A percentile compares a stretch with the other conserved stretches of the same genome.
Evolutionary conservation across 2,888 invertebrate genomes (phyloP).

Genomic region (Prosapia bicincta): DNA sequence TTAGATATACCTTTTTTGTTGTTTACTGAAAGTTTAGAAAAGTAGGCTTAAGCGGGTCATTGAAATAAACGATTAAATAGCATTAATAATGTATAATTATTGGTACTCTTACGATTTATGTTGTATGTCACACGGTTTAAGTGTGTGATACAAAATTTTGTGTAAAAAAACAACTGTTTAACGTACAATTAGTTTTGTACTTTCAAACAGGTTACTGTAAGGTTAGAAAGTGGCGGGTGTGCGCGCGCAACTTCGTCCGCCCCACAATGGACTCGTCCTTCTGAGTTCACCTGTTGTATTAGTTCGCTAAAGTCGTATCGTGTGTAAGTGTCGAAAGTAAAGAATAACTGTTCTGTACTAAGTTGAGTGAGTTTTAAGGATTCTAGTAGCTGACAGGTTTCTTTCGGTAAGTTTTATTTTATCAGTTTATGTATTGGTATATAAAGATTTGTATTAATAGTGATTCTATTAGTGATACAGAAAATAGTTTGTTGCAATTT

Average conservation of each 20-base stretch:
- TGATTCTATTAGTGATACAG: not conserved
- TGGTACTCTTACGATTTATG: too few relatives aligned
- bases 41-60: too few relatives aligned
- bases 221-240: slow-evolving; percentile 26
- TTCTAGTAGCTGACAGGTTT: not conserved
- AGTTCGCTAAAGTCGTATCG: not conserved
- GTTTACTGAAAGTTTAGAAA: too few relatives aligned
- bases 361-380: not conserved
- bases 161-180: too few relatives aligned
- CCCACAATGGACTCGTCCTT: slow-evolving; percentile 15
- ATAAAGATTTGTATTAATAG: not conserved
- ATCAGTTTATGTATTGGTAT: too few relatives aligned
- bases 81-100: too few relatives aligned
- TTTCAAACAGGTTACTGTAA: slow-evolving; percentile 24
- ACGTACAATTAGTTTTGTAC: too few relatives aligned
- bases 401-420: not conserved
- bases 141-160: too few relatives aligned
- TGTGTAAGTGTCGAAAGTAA: not conserved
- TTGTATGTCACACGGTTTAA: too few relatives aligned
- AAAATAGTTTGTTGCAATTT: too few relatives aligned
- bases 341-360: not conserved
- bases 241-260: slow-evolving; percentile 11
- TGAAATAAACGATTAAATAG: too few relatives aligned
- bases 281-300: slow-evolving; percentile 1
- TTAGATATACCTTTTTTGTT: too few relatives aligned